Evolutionary conservation across 2,888 invertebrate species (phyloP).

Genomic region (Drosophila nr. perissopoda): DNA sequence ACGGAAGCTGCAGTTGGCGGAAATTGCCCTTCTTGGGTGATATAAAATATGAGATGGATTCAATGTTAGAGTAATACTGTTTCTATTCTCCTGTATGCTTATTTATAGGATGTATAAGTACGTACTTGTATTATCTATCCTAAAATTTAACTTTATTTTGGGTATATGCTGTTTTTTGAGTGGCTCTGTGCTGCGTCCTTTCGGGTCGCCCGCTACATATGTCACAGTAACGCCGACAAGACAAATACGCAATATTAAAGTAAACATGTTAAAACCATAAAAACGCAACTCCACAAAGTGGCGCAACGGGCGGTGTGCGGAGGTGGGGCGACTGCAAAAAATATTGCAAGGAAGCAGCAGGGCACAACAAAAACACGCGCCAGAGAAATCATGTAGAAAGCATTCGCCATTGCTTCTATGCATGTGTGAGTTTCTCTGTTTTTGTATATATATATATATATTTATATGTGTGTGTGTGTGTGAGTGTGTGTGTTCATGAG

Average conservation of each 20-base stretch:
- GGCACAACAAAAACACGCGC: slow-evolving; percentile 58
- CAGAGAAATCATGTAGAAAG: slow-evolving; percentile 75
- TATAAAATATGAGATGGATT: not conserved
- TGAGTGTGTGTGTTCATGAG: slow-evolving; percentile 19
- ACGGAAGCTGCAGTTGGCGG: not conserved
- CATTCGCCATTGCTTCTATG: slow-evolving; percentile 44
- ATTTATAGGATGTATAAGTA: not conserved
- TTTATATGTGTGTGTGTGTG: slow-evolving; percentile 1
- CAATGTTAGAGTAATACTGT: not conserved
- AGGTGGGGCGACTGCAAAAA: slow-evolving; percentile 31
- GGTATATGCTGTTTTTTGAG: slow-evolving; percentile 6
- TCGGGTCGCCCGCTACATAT: slow-evolving; percentile 51
- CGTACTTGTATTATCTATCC: not conserved
- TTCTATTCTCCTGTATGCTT: not conserved
- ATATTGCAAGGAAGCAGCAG: slow-evolving; percentile 55
- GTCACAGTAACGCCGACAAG: slow-evolving; percentile 73
- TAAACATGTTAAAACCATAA: slow-evolving; percentile 81
- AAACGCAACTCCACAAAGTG: slow-evolving; percentile 68
- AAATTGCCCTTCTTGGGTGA: not conserved
- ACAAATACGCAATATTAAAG: slow-evolving; percentile 80
- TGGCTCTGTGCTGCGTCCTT: slow-evolving; percentile 10
- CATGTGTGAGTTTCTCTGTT: not conserved
- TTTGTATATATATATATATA: not conserved
- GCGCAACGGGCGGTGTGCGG: slow-evolving; percentile 17
- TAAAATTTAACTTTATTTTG: slow-evolving; percentile 1